phyloP scores from a whole-genome alignment of 2,888 invertebrate genomes.

The Dryobotodes eremita region DNA sequence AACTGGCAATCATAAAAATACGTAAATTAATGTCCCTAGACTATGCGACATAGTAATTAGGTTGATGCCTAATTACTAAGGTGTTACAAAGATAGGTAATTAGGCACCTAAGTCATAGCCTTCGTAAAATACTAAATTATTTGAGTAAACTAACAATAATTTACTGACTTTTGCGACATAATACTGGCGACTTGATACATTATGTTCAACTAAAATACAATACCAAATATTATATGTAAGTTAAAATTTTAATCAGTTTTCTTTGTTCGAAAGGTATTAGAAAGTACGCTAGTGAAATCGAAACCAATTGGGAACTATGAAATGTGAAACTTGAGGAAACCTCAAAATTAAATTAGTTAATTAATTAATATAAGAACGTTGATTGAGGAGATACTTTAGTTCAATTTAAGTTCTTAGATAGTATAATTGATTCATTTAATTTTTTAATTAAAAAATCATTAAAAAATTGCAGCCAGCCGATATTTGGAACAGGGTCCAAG shows the following conservation, averaged over 20 bases:
- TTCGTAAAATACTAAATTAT: constrained; percentile 2
- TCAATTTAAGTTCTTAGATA: not conserved
- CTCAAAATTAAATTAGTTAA: constrained; percentile 27
- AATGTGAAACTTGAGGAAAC: constrained; percentile 36
- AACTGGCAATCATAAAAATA: not conserved
- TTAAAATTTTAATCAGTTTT: constrained; percentile 22
- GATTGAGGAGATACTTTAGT: not conserved
- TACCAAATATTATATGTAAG: not conserved
- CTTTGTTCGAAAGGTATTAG: not conserved
- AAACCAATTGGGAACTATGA: constrained; percentile 35
- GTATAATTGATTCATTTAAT: not conserved
- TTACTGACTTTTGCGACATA: not conserved
- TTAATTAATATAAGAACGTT: constrained; percentile 24
- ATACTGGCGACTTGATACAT: not conserved
- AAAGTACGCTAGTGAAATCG: constrained; percentile 31
- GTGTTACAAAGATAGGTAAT: not conserved
- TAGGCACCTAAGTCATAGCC: not conserved
- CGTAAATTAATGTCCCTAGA: not conserved
- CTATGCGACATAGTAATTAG: no score
- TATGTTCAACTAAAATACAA: not conserved
- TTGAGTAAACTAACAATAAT: not conserved
- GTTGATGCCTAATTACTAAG: not conserved
- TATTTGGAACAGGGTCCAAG: not conserved
- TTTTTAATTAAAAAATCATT: not conserved
- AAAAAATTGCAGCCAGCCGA: not conserved